A percentile compares a stretch with the other conserved stretches of the same genome.
These are phyloP conservation scores for Patella depressa DNA, from an alignment of 2,888 invertebrate species.

Conservation along the genomic window DNA sequence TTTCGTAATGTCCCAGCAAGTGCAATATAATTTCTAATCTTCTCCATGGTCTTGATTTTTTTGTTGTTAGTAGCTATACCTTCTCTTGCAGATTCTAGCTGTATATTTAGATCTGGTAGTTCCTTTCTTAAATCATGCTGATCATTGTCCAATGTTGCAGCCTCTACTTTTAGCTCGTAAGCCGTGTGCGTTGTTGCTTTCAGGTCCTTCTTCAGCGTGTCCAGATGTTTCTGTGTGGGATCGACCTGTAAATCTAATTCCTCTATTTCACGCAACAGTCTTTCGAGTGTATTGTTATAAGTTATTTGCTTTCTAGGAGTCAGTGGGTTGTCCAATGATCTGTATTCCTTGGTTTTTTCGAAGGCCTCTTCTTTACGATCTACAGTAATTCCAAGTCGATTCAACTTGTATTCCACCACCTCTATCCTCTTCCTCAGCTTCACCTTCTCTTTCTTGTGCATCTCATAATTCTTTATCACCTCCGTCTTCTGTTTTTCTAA, in stretches of 20 bases:
- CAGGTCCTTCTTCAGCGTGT: conserved; percentile 42
- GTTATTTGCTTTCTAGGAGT: conserved; percentile 47
- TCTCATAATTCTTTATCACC: conserved; percentile 41
- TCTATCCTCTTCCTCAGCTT: conserved; percentile 49
- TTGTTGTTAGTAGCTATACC: conserved; percentile 46
- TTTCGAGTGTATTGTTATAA: conserved; percentile 37
- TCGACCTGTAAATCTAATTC: conserved; percentile 45
- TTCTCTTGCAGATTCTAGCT: conserved; percentile 49
- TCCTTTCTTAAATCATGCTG: conserved; percentile 47
- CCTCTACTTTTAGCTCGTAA: conserved; percentile 56
- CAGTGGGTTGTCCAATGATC: conserved; percentile 21
- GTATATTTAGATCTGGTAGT: conserved; percentile 44
- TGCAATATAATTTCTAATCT: conserved; percentile 55
- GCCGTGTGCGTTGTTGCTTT: conserved; percentile 50
- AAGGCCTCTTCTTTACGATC: conserved; percentile 39
- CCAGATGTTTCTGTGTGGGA: conserved; percentile 43
- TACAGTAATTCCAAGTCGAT: conserved; percentile 42
- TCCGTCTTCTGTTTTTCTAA: conserved; percentile 38
- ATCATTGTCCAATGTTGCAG: conserved; percentile 47
- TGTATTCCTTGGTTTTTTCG: conserved; percentile 3
- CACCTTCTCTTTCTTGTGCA: conserved; percentile 46
- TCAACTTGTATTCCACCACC: conserved; percentile 47
- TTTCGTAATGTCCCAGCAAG: conserved; percentile 57
- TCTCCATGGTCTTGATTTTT: conserved; percentile 51
- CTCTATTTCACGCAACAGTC: conserved; percentile 40